A percentile compares a stretch with the other conserved stretches of the same genome.
phyloP scores from a whole-genome alignment of 64 coral and sea anemone species.

The Catalaphyllia jardinei region DNA sequence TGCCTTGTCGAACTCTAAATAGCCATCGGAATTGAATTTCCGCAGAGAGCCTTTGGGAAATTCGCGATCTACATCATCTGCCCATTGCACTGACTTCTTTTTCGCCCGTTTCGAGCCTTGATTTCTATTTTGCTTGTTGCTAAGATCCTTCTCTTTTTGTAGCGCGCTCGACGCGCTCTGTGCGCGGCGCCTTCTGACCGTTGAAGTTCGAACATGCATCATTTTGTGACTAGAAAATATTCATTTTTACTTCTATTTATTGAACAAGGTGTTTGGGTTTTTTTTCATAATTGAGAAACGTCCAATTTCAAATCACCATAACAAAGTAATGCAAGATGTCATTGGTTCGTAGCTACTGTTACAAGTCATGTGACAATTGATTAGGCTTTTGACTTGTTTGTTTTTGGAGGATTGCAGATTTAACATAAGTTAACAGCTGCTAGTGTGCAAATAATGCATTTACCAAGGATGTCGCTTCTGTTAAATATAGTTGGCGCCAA shows the following conservation, averaged over 20 bases:
- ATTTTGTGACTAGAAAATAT: neutral
- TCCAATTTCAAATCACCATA: too few relatives aligned
- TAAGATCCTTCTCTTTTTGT: neutral
- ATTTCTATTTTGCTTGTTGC: neutral
- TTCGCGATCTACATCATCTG: neutral
- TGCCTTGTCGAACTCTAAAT: constrained; percentile 6
- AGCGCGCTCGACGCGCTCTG: neutral
- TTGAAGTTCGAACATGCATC: neutral
- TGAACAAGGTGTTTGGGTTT: neutral
- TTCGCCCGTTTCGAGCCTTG: neutral
- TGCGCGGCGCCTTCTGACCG: neutral
- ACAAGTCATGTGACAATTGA: too few relatives aligned
- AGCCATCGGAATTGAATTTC: constrained; percentile 18
- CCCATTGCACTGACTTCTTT: constrained; percentile 27
- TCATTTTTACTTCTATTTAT: neutral
- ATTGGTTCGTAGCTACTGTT: too few relatives aligned
- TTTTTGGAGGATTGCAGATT: too few relatives aligned
- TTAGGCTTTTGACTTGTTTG: too few relatives aligned
- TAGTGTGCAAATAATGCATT: too few relatives aligned
- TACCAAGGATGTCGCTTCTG: too few relatives aligned
- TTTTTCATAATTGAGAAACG: neutral
- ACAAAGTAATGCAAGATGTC: too few relatives aligned
- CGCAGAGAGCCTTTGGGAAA: neutral
- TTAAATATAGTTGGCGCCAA: too few relatives aligned
- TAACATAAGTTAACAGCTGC: too few relatives aligned